Conservation (phyloP, 2,797 vertebrate genomes). For the Podarcis lilfordi region DNA sequence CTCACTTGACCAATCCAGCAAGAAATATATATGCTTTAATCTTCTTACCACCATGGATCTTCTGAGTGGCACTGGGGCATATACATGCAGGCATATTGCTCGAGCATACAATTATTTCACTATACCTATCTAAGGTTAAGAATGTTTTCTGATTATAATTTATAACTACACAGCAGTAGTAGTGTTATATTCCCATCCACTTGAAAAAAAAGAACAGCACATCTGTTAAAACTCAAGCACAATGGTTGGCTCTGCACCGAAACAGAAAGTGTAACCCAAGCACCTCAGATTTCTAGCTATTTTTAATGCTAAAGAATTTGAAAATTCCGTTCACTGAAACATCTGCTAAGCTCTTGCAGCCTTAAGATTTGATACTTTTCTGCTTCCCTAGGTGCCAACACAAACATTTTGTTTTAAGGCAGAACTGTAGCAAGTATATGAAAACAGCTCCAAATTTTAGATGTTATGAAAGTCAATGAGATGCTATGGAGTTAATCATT, state of each 20-base stretch:
- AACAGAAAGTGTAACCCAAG: slow-evolving; percentile 82
- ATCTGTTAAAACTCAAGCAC: slow-evolving; percentile 78
- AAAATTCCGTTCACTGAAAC: slow-evolving; percentile 80
- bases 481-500: slow-evolving; percentile 45
- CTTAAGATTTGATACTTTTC: slow-evolving; percentile 78
- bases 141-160: slow-evolving; percentile 69
- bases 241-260: slow-evolving; percentile 74
- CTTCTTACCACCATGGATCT: too few species aligned
- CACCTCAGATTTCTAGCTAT: slow-evolving; percentile 74
- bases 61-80: not conserved
- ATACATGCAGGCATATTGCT: slow-evolving; percentile 41
- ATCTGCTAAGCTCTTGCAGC: slow-evolving; percentile 83
- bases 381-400: slow-evolving; percentile 75
- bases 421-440: slow-evolving; percentile 71
- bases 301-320: slow-evolving; percentile 75
- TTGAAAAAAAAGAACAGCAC: slow-evolving; percentile 61
- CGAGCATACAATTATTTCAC: slow-evolving; percentile 62
- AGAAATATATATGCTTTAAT: not conserved
- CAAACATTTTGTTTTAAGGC: slow-evolving; percentile 79
- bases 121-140: slow-evolving; percentile 69
- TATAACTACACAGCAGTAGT: slow-evolving; percentile 72
- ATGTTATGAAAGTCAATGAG: slow-evolving; percentile 32
- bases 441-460: slow-evolving; percentile 69
- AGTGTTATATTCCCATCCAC: slow-evolving; percentile 63
- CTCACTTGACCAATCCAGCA: not conserved